Percentiles rank a stretch among this genome's conserved stretches.
phyloP scores from a whole-genome alignment of 2,113 vertebrate species.

The Thinocorus orbignyianus region DNA sequence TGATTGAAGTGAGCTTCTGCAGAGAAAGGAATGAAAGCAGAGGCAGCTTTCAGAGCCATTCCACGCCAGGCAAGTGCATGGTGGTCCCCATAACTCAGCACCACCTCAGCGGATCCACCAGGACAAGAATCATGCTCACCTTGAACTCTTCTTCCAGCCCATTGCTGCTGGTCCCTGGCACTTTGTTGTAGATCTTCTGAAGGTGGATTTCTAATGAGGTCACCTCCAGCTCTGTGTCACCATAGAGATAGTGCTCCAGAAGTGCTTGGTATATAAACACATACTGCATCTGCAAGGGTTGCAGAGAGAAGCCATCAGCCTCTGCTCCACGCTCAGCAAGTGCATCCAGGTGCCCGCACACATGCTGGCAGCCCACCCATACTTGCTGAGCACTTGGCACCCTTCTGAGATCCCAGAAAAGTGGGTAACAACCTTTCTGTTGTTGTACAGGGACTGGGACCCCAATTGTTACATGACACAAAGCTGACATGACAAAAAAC shows the following conservation, averaged over 20 bases:
- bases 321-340: neutral
- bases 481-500: neutral
- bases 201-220: slow-evolving; percentile 95
- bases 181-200: slow-evolving; percentile 93
- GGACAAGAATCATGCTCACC: slow-evolving; percentile 68
- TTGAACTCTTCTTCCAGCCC: slow-evolving; percentile 98
- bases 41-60: neutral
- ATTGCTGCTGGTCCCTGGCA: slow-evolving; percentile 89
- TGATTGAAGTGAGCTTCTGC: slow-evolving; percentile 97
- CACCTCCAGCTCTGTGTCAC: slow-evolving; percentile 98
- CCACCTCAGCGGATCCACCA: neutral
- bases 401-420: neutral
- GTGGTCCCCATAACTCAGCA: neutral
- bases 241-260: slow-evolving; percentile 96
- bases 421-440: neutral
- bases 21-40: neutral
- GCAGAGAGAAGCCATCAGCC: neutral
- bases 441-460: neutral
- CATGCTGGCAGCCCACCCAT: accelerated
- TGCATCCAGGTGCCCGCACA: accelerated
- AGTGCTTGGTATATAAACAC: slow-evolving; percentile 99
- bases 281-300: slow-evolving; percentile 91
- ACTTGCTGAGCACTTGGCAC: accelerated
- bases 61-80: accelerated
- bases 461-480: neutral